Base-by-base conservation (phyloP, 2,888 invertebrate genomes). In the Rhagonycha fulva region DNA sequence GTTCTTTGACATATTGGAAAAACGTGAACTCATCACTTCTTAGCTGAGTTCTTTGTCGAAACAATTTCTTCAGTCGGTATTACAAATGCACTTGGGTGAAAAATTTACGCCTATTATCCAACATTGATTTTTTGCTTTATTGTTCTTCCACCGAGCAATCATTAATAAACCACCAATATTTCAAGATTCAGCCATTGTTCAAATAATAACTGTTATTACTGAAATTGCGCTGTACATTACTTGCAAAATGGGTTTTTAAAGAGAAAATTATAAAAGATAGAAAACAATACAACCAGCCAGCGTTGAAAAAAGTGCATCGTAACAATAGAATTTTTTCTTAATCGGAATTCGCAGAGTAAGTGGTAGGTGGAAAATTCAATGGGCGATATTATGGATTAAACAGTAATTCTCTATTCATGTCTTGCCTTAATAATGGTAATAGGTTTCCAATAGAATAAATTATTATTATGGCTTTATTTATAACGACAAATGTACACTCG, bases 1-100 rank as follows among this genome's bases (percentile, higher is more conserved):
- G 71, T 72, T 75, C 63, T 75, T 75, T 76, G 76, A 76, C 76
- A 76, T 76, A 76, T 76, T 76, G 76, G 76, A 63, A 70, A 68
- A 68, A 76, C 76, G 76, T 76, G 76, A 76, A 68, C 70, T 62
- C 76, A 76, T 76, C 76, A 72, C 60, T 60, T 76, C 76, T 68
- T 60, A 63, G 26, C 62, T 60, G 68, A 30, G 68, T 70, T 32
- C 30, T 62, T 76, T 69, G 30, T 70, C 61, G 72, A 73, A 72
- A 70, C 72, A 70, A 76, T 71, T 76, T 76, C 62, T 73, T 72
- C n/a, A 70, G 72, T 70, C 47, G 62, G 32, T 76, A 75, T 72
- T 73, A 76, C 72, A 76, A 76, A 76, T 76, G 76, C 76, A 76
- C 66, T 70, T 19, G 62, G 69, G 70, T 70, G 76, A 76, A 76